A percentile compares a stretch with the other conserved stretches of the same genome.
Evolutionary conservation across 2,113 vertebrate species (phyloP).

Genomic region (Piprites chloris): DNA sequence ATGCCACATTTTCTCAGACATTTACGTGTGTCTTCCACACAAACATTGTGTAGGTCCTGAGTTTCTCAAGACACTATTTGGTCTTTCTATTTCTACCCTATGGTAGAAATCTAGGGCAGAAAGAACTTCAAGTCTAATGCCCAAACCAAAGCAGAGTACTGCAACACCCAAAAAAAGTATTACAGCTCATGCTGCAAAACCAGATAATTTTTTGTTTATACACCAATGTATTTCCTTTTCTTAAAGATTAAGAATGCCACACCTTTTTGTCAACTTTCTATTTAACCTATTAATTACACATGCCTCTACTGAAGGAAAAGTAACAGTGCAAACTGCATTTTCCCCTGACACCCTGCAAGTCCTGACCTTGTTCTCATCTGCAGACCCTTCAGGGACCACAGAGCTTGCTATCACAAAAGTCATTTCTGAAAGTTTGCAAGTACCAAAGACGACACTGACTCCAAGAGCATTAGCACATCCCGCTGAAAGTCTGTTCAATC

Average conservation of each 20-base stretch:
- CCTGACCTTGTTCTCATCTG: neutral
- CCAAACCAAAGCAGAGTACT: neutral
- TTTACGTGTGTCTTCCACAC: neutral
- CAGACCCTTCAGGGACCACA: neutral
- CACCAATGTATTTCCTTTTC: neutral
- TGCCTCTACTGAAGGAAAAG: neutral
- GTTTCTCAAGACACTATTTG: neutral
- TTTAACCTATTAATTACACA: neutral
- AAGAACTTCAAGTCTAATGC: neutral
- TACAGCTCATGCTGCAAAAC: neutral
- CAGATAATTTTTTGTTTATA: neutral
- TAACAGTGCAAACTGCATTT: neutral
- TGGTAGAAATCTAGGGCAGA: neutral
- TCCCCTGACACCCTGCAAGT: neutral
- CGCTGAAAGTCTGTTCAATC: conserved; percentile 4
- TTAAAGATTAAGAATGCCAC: neutral
- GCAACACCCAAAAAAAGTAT: neutral
- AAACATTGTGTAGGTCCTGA: neutral
- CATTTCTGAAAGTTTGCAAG: neutral
- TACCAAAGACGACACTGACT: neutral
- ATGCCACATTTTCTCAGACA: neutral
- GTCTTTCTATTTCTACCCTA: no score
- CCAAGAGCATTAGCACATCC: neutral
- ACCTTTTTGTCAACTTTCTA: neutral
- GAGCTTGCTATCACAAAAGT: neutral